These are phyloP conservation scores for Enteromius afrohamiltoni DNA, from an alignment of 2,797 vertebrate genomes.

Conservation along the genomic window DNA sequence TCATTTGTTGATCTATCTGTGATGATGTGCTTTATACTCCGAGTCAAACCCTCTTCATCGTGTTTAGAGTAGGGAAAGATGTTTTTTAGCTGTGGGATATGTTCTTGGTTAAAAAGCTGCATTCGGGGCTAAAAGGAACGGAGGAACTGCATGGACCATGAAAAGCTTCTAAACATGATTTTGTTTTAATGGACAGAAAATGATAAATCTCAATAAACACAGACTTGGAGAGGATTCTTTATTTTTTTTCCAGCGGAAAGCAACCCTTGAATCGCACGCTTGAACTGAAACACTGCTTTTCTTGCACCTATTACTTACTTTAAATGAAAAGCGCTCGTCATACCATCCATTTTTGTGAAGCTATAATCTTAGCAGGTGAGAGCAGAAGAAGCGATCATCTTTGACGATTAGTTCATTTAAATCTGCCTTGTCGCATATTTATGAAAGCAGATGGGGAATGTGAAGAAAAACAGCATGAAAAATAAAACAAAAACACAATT, in stretches of 20 bases:
- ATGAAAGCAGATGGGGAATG: constrained; percentile 37
- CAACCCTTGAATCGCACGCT: not conserved
- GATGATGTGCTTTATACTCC: constrained; percentile 26
- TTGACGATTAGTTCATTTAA: not conserved
- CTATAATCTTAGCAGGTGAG: constrained; percentile 2
- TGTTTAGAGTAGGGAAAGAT: constrained; percentile 48
- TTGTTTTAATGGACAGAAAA: constrained; percentile 34
- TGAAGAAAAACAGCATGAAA: constrained; percentile 8
- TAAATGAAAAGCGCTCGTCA: not conserved
- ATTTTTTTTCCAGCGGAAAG: not conserved
- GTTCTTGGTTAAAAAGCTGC: constrained; percentile 39
- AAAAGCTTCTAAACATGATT: constrained; percentile 39
- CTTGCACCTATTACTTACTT: not conserved
- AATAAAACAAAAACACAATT: constrained; percentile 43
- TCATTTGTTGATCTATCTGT: constrained; percentile 43
- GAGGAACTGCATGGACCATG: constrained; percentile 23
- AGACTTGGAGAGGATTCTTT: not conserved
- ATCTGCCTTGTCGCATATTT: constrained; percentile 2
- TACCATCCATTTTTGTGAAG: not conserved
- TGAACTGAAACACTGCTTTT: constrained; percentile 1
- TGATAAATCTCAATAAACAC: constrained; percentile 28
- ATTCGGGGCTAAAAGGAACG: constrained; percentile 20
- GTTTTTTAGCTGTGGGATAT: constrained; percentile 44
- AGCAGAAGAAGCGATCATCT: not conserved
- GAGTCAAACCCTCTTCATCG: constrained; percentile 49